Evolutionary conservation across 2,888 invertebrate genomes (phyloP), one percentile per base, ranked within the genome.

Genomic region (Oligia latruncula): DNA sequence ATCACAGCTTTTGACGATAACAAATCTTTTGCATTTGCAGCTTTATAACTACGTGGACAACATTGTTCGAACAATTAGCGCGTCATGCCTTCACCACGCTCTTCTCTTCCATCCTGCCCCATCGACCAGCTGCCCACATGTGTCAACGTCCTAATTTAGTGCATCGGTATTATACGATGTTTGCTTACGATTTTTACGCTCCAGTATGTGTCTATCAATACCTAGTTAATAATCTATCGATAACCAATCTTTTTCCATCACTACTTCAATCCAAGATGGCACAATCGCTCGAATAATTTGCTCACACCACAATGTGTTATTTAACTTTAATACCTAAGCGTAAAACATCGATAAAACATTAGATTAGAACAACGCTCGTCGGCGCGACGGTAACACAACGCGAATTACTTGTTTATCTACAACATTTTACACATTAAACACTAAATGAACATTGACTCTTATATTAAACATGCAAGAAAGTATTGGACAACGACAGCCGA

Each of bases 1-100:
- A 97, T 97, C 97, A 97, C 97, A 97, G 97, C 96, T 96, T 97
- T 97, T 97, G 97, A 97, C 97, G 97, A 96, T 96, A 96, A 96
- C 96, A 96, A 96, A 96, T 96, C 95, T 96, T 96, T 96, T 96
- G 96, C 97, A 96, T 95, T 96, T 96, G 96, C 95, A 96, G 96
- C 95, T 96, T 95, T 92, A 93, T 84, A 90, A 85, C 93, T 93
- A 91, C 85, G 96, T 95, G 95, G 95, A 95, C 95, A 93, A 92
- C 94, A 96, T 95, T 93, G 92, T 96, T 95, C 96, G 96, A 96
- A 96, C 96, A 94, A 96, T 95, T 93, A 94, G 93, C 94, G 78
- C 87, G 90, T 90, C 89, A 90, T 91, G 87, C 90, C 85, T 83
- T 78, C 84, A 67, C 29, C 85, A 68, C 77, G 81, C 74, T 76